Evolutionary conservation across 2,888 invertebrate species (phyloP), one percentile per base, ranked within the genome.

Genomic region (Brenthis ino): DNA sequence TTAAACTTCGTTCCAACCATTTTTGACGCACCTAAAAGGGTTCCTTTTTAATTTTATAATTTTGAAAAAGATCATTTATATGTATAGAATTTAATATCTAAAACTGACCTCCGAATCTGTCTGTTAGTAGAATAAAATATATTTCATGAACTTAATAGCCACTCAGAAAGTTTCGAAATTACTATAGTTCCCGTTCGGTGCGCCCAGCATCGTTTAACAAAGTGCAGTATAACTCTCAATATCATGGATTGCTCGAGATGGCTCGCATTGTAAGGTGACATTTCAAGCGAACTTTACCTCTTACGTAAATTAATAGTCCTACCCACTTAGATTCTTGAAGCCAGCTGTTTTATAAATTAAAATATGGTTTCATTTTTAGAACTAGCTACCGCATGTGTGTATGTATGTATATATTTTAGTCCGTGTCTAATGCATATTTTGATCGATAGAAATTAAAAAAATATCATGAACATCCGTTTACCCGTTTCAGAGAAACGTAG

Each of bases 211-310:
- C 54, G 16, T 20, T 56, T 14, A 50, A 47, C 61, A 50, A 56
- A 70, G 53, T 61, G 64, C 70, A 60, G 64, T 64, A 67, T 65
- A 70, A 70, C 64, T 70, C 56, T 56, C 61, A 56, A 68, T 68
- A 68, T 65, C 68, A 53, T 53, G 68, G 61, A 70, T 68, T 68
- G 51, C 68, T 70, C 14, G 64, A 68, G 60, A 70, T 65, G 55
- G 53, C 37, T 65, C 47, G 56, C 60, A 58, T 69, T 65, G 60
- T 61, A 55, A 65, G 68, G 28, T 20, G 67, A 68, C 63, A 64
- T 67, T 64, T 67, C 60, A 16, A 58, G 48, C 50, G 43, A 67
- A 67, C 43, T 70, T 67, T 43, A 57, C 33, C 58, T 67, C 58
- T 64, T 43, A 53, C 24, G 51, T 53, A 65, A 65, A 65, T 65